These are phyloP conservation scores for Metopia argyrocephala DNA, from an alignment of 2,888 invertebrate species.

Conservation along the genomic window DNA sequence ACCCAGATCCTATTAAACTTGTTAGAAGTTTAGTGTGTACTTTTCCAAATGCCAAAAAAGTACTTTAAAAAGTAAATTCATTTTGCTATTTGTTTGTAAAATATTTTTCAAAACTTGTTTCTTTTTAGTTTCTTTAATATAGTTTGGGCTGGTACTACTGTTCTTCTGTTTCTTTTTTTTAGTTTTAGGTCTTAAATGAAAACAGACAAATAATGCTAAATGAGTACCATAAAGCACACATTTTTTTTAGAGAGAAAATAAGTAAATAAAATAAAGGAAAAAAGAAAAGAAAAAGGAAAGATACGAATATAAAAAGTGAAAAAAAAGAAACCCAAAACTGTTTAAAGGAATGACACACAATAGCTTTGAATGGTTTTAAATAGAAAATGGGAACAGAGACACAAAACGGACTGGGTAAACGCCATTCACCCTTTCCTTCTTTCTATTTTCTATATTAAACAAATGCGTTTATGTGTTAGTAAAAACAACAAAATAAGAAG, in stretches of 20 bases:
- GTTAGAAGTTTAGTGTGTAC: no score
- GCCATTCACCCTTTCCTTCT: background rate
- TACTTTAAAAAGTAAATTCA: no score
- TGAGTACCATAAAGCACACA: conserved; percentile 42
- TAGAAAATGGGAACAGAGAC: background rate
- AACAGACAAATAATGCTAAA: conserved; percentile 46
- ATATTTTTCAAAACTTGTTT: no score
- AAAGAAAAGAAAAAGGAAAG: conserved; percentile 3
- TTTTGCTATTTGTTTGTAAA: no score
- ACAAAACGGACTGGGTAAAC: background rate
- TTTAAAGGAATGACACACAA: conserved; percentile 18
- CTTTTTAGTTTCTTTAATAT: no score
- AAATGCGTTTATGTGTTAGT: no score
- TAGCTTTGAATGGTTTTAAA: background rate
- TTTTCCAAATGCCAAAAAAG: no score
- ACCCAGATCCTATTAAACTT: no score
- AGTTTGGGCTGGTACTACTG: no score
- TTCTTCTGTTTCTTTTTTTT: background rate
- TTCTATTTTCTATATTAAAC: no score
- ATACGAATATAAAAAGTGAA: conserved; percentile 12
- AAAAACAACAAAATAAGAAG: conserved; percentile 15
- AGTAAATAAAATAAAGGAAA: conserved; percentile 19
- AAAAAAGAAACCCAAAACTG: conserved; percentile 15
- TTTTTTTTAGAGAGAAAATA: conserved; percentile 14
- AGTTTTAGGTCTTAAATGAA: conserved; percentile 43